Conservation (phyloP, 2,113 vertebrate genomes). For the Chlorodrepanis virens region DNA sequence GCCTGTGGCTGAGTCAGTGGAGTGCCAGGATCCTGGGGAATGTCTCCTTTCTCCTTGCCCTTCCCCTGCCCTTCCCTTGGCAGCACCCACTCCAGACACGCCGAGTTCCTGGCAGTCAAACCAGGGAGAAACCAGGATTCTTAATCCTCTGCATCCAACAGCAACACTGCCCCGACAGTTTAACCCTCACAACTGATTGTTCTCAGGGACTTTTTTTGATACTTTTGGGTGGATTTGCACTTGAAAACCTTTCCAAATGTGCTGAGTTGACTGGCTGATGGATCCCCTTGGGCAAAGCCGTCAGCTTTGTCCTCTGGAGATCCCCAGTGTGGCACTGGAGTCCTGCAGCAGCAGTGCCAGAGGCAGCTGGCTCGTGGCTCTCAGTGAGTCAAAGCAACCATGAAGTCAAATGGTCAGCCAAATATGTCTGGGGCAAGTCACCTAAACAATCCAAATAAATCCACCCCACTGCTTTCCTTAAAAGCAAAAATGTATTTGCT, state of each 20-base stretch:
- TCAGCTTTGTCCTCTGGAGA: neutral
- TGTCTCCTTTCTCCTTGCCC: neutral
- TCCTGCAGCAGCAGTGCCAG: neutral
- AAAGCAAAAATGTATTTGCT: neutral
- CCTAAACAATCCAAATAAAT: neutral
- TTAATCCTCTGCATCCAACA: neutral
- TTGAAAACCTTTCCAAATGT: neutral
- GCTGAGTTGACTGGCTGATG: neutral
- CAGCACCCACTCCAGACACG: fast-evolving
- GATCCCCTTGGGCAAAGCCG: neutral
- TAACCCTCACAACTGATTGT: neutral
- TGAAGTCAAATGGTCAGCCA: neutral
- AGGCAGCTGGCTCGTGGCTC: neutral
- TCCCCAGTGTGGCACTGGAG: fast-evolving
- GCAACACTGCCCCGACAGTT: neutral
- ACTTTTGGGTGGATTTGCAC: neutral
- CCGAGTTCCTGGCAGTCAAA: neutral
- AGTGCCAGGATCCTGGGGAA: neutral
- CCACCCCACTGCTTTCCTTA: neutral
- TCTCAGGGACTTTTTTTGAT: neutral
- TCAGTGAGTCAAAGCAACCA: neutral
- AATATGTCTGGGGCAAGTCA: neutral
- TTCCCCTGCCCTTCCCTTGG: neutral
- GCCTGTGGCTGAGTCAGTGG: neutral
- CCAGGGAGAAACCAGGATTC: fast-evolving